Percentiles rank a stretch among this genome's conserved stretches.
These are phyloP conservation scores for Cercocebus atys DNA, from an alignment of 2,113 vertebrate genomes.

Conservation along the genomic window DNA sequence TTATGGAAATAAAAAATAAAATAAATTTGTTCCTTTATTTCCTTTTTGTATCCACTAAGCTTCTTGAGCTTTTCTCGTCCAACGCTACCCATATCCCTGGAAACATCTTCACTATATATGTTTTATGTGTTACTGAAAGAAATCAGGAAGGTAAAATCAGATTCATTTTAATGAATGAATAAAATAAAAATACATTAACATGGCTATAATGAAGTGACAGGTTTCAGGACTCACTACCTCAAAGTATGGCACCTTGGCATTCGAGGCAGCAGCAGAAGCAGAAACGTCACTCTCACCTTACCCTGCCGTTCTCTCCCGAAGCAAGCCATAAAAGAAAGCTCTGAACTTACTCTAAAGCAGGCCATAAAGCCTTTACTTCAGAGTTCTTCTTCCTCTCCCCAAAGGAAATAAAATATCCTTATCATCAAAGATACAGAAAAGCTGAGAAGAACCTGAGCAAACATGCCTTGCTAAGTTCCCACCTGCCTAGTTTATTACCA, in stretches of 20 bases:
- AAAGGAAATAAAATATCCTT: neutral
- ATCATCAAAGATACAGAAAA: neutral
- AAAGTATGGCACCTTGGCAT: too few species aligned
- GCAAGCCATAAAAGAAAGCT: neutral
- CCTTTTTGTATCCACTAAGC: neutral
- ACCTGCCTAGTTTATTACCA: too few species aligned
- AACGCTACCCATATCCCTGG: neutral
- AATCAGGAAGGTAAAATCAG: neutral
- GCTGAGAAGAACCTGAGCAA: too few species aligned
- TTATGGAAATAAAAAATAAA: too few species aligned
- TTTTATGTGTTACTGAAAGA: neutral
- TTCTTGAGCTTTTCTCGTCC: neutral
- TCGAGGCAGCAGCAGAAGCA: too few species aligned
- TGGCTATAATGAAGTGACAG: neutral
- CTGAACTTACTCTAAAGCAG: neutral
- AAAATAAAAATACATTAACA: neutral
- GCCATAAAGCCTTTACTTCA: neutral
- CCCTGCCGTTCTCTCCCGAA: neutral
- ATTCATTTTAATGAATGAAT: neutral
- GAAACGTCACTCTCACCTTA: neutral
- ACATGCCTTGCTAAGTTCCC: too few species aligned
- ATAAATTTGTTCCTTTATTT: too few species aligned
- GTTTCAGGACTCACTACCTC: neutral
- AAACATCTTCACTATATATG: neutral
- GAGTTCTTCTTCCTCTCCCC: neutral